A percentile compares a stretch with the other conserved stretches of the same genome.
Conservation (phyloP, 2,797 vertebrate genomes). For the Amblyopsis hoosieri region DNA sequence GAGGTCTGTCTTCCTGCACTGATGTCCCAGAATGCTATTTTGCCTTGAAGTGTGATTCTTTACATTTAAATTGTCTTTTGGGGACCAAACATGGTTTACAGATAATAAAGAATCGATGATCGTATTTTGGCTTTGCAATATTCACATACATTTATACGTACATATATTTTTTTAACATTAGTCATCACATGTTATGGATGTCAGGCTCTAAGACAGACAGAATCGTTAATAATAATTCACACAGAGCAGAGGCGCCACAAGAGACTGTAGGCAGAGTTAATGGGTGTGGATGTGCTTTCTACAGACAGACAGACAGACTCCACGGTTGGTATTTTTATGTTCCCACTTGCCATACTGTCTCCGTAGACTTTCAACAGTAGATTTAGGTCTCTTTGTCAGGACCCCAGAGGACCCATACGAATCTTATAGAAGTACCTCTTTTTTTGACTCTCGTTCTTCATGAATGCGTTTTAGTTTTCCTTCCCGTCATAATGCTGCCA, state of each 20-base stretch:
- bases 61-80: too few species aligned
- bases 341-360: conserved; percentile 22
- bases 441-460: conserved; percentile 11
- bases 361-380: conserved; percentile 40
- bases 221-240: not conserved
- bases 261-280: conserved; percentile 17
- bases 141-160: not conserved
- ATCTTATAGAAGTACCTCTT: conserved; percentile 1
- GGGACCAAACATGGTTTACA: not conserved
- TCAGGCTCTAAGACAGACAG: not conserved
- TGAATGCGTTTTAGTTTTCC: conserved; percentile 17
- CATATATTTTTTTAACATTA: too few species aligned
- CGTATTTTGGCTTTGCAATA: conserved; percentile 14
- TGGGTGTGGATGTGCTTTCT: conserved; percentile 6
- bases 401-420: conserved; percentile 44
- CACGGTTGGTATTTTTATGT: conserved; percentile 52
- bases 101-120: conserved; percentile 4
- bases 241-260: conserved; percentile 9
- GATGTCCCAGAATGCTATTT: too few species aligned
- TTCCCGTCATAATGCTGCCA: conserved; percentile 32
- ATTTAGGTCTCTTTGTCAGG: conserved; percentile 60
- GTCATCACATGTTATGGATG: conserved; percentile 8
- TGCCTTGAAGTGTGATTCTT: too few species aligned
- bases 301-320: conserved; percentile 60
- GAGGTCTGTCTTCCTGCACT: too few species aligned